phyloP scores from a whole-genome alignment of 2,888 invertebrate genomes.

The Lasiommata megera region DNA sequence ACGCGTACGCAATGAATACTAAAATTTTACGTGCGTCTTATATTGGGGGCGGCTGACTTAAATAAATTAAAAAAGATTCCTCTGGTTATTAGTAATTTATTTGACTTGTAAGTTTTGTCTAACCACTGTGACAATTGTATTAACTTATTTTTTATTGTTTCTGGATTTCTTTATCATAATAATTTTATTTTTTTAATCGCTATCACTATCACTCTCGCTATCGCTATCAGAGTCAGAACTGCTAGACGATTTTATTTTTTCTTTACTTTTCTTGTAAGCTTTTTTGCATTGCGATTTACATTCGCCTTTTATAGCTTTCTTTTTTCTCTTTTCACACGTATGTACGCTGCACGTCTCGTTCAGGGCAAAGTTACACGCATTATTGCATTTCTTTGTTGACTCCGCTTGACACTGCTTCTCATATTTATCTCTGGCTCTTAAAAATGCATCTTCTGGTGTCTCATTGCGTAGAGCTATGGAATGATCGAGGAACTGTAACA shows the following conservation, averaged over 20 bases:
- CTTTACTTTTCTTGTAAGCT: background rate
- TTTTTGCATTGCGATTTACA: slow-evolving; percentile 46
- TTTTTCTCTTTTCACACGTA: slow-evolving; percentile 36
- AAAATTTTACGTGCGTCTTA: too few species aligned
- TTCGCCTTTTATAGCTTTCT: slow-evolving; percentile 36
- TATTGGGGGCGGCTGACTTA: too few species aligned
- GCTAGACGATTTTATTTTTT: background rate
- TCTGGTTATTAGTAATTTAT: too few species aligned
- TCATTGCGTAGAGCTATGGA: slow-evolving; percentile 16
- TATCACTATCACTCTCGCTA: slow-evolving; percentile 21
- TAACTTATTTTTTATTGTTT: too few species aligned
- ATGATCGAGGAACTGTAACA: background rate
- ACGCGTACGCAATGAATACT: too few species aligned
- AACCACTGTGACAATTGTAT: too few species aligned
- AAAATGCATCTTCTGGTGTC: background rate
- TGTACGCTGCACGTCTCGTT: slow-evolving; percentile 36
- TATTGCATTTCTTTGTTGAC: slow-evolving; percentile 43
- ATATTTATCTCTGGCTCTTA: slow-evolving; percentile 40
- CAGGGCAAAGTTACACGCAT: slow-evolving; percentile 41
- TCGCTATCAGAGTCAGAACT: slow-evolving; percentile 15
- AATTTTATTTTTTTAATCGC: background rate
- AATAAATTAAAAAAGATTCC: too few species aligned
- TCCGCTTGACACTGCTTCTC: slow-evolving; percentile 48
- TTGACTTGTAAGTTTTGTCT: too few species aligned
- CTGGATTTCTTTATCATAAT: background rate